Conservation (phyloP, 2,888 invertebrate genomes). For the Rhamphomyia laevipes region DNA sequence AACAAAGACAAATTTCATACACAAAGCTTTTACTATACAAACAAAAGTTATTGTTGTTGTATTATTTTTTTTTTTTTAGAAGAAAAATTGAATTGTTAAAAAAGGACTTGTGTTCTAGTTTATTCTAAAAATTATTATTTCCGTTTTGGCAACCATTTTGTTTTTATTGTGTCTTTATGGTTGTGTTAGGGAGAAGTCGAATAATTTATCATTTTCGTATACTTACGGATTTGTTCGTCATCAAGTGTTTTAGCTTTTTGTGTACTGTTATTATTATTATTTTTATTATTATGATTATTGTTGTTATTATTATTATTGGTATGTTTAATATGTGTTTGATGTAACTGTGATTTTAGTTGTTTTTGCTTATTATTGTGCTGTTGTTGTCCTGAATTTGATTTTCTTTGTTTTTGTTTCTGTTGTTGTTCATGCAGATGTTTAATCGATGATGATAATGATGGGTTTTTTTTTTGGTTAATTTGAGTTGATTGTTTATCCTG, state of each 20-base stretch:
- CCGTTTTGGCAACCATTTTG: no score
- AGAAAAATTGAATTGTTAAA: not conserved
- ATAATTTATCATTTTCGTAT: not conserved
- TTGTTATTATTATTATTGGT: not conserved
- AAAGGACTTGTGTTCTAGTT: not conserved
- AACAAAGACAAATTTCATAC: no score
- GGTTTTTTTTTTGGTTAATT: not conserved
- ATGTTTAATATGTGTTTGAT: constrained; percentile 26
- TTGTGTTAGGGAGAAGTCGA: not conserved
- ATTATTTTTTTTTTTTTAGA: no score
- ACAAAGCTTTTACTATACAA: no score
- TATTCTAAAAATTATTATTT: no score
- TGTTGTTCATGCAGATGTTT: constrained; percentile 6
- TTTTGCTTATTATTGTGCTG: constrained; percentile 8
- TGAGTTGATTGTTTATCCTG: not conserved
- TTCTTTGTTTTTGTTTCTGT: constrained; percentile 5
- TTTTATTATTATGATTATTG: not conserved
- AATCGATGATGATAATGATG: constrained; percentile 1
- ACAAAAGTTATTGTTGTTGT: no score
- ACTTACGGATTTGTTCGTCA: constrained; percentile 12
- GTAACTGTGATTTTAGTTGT: constrained; percentile 6
- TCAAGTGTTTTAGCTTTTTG: constrained; percentile 8
- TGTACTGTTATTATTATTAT: constrained; percentile 2
- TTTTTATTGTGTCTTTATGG: not conserved
- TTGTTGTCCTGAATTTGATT: constrained; percentile 20